A percentile compares a stretch with the other conserved stretches of the same genome.
Evolutionary conservation across 2,797 vertebrate species (phyloP).

Genomic region (Buceros bicornis): DNA sequence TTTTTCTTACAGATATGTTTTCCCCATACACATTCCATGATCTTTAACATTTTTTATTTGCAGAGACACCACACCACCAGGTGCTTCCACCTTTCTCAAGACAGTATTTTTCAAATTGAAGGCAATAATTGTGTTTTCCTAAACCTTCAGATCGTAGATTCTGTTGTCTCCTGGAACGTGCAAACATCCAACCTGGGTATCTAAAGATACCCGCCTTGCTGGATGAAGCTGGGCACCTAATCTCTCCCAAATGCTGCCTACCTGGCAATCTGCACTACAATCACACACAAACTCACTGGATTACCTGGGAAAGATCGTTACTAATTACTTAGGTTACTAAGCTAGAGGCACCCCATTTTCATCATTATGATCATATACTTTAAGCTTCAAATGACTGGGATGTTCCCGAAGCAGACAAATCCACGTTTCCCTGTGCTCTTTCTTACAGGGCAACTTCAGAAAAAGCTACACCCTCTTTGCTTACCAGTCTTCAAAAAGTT

Average conservation of each 20-base stretch:
- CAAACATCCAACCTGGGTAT: background rate
- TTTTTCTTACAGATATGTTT: constrained; percentile 27
- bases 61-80: background rate
- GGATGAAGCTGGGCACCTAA: background rate
- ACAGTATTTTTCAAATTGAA: constrained; percentile 25
- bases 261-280: background rate
- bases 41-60: constrained; percentile 6
- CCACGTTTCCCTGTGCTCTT: background rate
- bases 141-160: background rate
- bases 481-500: background rate
- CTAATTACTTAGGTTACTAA: background rate
- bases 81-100: background rate
- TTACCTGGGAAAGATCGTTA: background rate
- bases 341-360: background rate
- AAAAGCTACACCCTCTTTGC: background rate
- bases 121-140: background rate
- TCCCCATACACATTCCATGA: constrained; percentile 27
- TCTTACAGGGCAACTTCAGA: background rate
- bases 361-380: background rate
- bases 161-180: background rate
- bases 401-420: background rate
- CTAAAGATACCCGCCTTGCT: background rate
- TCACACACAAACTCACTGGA: background rate
- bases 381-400: background rate
- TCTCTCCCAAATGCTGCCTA: background rate